phyloP scores from a whole-genome alignment of 2,888 invertebrate genomes.

The Tryphoninae sp. region DNA sequence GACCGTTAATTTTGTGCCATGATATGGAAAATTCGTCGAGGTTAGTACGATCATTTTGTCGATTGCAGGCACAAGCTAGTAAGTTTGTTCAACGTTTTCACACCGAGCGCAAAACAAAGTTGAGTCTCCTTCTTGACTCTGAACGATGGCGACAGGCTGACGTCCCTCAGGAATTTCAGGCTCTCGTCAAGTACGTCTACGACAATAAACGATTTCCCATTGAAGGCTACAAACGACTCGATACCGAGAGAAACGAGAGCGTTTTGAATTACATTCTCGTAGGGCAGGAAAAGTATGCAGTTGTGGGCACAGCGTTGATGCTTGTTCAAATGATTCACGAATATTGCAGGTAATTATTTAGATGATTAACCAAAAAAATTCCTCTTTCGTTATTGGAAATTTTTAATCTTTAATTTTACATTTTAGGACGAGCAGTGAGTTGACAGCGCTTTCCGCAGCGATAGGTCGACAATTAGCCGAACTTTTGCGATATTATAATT shows the following conservation, averaged over 20 bases:
- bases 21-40: not conserved
- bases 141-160: conserved; percentile 97
- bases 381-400: not conserved
- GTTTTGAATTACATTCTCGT: conserved; percentile 82
- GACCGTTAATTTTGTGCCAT: not conserved
- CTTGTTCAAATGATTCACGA: conserved; percentile 95
- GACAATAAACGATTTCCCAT: conserved; percentile 82
- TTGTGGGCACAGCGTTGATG: conserved; percentile 92
- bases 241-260: conserved; percentile 76
- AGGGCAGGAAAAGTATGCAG: conserved; percentile 88
- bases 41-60: not conserved
- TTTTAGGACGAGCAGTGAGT: conserved; percentile 81
- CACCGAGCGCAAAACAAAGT: conserved; percentile 91
- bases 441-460: conserved; percentile 90
- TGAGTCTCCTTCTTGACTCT: conserved; percentile 92
- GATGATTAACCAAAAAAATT: not conserved
- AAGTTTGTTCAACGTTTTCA: conserved; percentile 96
- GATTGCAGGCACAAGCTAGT: conserved; percentile 87
- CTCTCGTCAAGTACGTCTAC: conserved; percentile 84
- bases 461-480: conserved; percentile 94
- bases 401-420: not conserved
- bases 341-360: conserved; percentile 87
- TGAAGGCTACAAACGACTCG: conserved; percentile 73
- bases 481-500: conserved; percentile 92
- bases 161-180: conserved; percentile 94